Base-by-base conservation (phyloP, 37 sponge, comb jelly and placozoan genomes). In the Aplysina aerophoba region DNA sequence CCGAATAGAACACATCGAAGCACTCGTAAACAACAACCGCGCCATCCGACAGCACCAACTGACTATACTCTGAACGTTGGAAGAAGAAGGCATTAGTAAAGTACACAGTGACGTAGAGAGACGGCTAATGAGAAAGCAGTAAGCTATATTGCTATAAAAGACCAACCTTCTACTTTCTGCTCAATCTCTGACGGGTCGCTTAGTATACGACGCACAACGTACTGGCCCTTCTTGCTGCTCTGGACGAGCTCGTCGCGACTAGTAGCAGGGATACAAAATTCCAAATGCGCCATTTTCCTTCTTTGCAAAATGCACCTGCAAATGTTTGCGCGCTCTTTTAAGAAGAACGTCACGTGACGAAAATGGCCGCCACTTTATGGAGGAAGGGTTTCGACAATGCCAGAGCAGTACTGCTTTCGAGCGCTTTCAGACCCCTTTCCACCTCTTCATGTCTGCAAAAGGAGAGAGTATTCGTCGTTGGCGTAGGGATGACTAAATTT, bases 401-500 rank as follows among this genome's bases (percentile, higher is more conserved):
- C 34, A 33, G 13, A 30, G 13, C 71, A 30, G 34, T 30, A 35
- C 27, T 69, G 19, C 6, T 16, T 69, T 69, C 31, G 34, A 69
- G 71, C 28, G n/a, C 20, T 71, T 44, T 11, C 25, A 75, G 78
- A 41, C 24, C 20, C 50, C 40, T 75, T 0, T 53, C 54, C 22
- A 75, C 78, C 1, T 14, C 78, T 53, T 19, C 17, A 6, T 21
- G 24, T 40, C 38, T 75, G 16, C 44, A n/a, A n/a, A 75, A 41
- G 54, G 37, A 73, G 27, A 55, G 79, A 55, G 90, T 89, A 27
- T 92, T 80, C 56, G 93, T 92, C 1, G 87, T 92, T 35, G 93
- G 93, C 22, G 93, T 92, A 17, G 93, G 93, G 11, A 89, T 92
- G 93, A 89, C 90, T 8, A 89, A 92, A 65, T 77, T 91, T 27